Conservation (phyloP, 2,113 vertebrate species). For the Ploceus nigricollis region DNA sequence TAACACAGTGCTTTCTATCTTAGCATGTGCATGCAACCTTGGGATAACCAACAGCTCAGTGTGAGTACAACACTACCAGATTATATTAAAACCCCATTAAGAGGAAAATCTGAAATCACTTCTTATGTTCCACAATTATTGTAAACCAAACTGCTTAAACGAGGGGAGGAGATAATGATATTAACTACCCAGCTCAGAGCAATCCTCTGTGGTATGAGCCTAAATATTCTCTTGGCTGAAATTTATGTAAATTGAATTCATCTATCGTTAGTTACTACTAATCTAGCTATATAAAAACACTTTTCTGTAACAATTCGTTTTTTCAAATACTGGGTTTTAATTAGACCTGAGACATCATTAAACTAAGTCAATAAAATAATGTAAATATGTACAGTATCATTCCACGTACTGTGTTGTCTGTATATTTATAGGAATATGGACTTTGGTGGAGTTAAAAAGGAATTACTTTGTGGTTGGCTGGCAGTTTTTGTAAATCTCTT, state of each 20-base stretch:
- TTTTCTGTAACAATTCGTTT: slow-evolving; percentile 92
- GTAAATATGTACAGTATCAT: slow-evolving; percentile 78
- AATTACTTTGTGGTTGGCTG: not conserved
- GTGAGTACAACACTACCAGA: slow-evolving; percentile 76
- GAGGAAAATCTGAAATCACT: slow-evolving; percentile 84
- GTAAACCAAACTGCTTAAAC: slow-evolving; percentile 86
- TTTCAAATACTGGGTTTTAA: slow-evolving; percentile 89
- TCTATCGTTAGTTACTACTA: slow-evolving; percentile 93
- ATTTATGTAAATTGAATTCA: slow-evolving; percentile 99
- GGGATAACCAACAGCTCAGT: slow-evolving; percentile 66
- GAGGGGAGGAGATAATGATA: slow-evolving; percentile 91
- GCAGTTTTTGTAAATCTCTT: not conserved
- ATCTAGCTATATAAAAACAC: slow-evolving; percentile 81
- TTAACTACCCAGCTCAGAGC: slow-evolving; percentile 93
- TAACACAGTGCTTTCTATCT: not conserved
- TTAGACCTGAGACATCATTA: slow-evolving; percentile 81
- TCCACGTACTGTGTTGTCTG: slow-evolving; percentile 18
- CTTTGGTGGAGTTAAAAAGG: not conserved
- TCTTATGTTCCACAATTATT: slow-evolving; percentile 88
- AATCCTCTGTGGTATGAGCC: slow-evolving; percentile 91
- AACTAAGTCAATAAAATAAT: slow-evolving; percentile 21
- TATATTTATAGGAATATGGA: not conserved
- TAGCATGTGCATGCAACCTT: not conserved
- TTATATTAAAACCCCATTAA: slow-evolving; percentile 84
- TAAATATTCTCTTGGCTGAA: slow-evolving; percentile 91